Percentiles rank a stretch among this genome's conserved stretches.
Evolutionary conservation across 1,140 invertebrate species (phyloP).

Genomic region (Augochlora pura): DNA sequence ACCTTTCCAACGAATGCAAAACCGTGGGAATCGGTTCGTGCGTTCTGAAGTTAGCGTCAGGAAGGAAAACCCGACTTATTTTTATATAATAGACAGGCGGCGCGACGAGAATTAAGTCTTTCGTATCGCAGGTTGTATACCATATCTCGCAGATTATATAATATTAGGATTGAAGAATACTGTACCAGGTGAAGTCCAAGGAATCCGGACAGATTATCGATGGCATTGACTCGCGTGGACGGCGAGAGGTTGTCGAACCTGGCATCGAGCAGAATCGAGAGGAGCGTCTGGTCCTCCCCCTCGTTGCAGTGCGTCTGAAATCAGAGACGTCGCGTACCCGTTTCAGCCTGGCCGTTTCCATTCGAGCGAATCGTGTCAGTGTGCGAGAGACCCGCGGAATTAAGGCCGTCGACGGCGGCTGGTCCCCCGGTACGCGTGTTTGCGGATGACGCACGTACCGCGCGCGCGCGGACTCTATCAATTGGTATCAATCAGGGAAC

Average conservation of each 20-base stretch:
- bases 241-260: slow-evolving; percentile 79
- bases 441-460: slow-evolving; percentile 10
- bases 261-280: slow-evolving; percentile 79
- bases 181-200: slow-evolving; percentile 81
- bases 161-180: slow-evolving; percentile 32
- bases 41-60: no score
- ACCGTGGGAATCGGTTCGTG: no score
- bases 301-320: slow-evolving; percentile 77
- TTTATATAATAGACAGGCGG: no score
- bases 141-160: neutral
- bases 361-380: slow-evolving; percentile 3
- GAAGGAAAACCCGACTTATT: no score
- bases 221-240: slow-evolving; percentile 76
- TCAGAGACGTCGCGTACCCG: slow-evolving; percentile 1
- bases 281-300: slow-evolving; percentile 74
- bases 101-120: no score
- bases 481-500: slow-evolving; percentile 68
- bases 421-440: no score
- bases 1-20: no score
- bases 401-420: slow-evolving; percentile 3
- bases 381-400: slow-evolving; percentile 34
- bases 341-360: slow-evolving; percentile 9
- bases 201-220: slow-evolving; percentile 81
- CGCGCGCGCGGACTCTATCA: slow-evolving; percentile 59
- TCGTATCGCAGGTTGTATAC: no score